A percentile compares a stretch with the other conserved stretches of the same genome.
Evolutionary conservation across 2,113 vertebrate genomes (phyloP).

Genomic region (Onychostoma macrolepis): DNA sequence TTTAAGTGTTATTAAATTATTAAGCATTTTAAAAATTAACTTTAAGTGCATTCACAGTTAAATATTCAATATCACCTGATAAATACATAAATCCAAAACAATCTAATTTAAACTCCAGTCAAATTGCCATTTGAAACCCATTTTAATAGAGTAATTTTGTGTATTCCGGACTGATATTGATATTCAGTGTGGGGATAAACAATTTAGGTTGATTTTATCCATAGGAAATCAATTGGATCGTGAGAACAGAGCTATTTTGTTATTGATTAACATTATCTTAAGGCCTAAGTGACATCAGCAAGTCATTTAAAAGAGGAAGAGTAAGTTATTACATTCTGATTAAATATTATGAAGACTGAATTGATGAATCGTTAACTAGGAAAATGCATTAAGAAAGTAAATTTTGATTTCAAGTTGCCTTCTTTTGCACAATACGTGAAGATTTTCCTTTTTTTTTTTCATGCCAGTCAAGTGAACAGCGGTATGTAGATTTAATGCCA

Average conservation of each 20-base stretch:
- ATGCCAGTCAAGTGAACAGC: slow-evolving; percentile 23
- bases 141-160: background rate
- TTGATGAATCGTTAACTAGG: background rate
- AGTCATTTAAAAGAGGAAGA: background rate
- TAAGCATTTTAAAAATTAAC: no score
- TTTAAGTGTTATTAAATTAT: background rate
- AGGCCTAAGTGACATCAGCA: background rate
- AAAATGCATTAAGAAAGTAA: background rate
- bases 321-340: background rate
- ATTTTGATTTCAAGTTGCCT: background rate
- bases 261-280: background rate
- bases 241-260: background rate
- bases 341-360: background rate
- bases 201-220: background rate
- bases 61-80: background rate
- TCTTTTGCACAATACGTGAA: background rate
- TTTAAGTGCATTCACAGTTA: no score
- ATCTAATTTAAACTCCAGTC: background rate
- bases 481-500: background rate
- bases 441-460: background rate
- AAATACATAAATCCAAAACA: background rate
- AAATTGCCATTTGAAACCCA: background rate
- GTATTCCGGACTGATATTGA: background rate
- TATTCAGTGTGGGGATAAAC: background rate
- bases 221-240: background rate